Base-by-base conservation (phyloP, 2,888 invertebrate genomes). In the Eupithecia dodoneata region DNA sequence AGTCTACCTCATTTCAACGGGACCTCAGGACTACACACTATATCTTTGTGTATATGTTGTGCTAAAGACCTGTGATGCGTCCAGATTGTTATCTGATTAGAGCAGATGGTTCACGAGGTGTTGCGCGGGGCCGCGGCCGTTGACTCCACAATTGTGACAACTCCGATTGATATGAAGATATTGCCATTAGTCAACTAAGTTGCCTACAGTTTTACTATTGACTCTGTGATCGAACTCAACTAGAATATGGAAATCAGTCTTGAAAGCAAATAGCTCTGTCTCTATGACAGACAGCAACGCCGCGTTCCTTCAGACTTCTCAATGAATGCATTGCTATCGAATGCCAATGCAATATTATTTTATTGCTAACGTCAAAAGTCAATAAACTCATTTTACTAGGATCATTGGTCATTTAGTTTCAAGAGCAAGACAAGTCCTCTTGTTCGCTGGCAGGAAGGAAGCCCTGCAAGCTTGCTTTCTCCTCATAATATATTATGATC, bases 301-400 rank as follows among this genome's bases (percentile, higher is more conserved):
- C n/a, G 15, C 9, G 67, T 44, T 67, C 67, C 15, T 15, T 67
- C 67, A 7, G 44, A 44, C n/a, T 44, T 44, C 0, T 44, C 44
- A 13, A 15, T 42, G 5, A 66, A 12, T 30, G 30, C 30, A 30
- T 66, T 30, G 44, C 44, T n/a, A 42, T 42, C 45, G 45, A 44
- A 42, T 6, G 7, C 5, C 45, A 13, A 44, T 67, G 45, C 44
- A 4, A n/a, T n/a, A 67, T 44, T 6, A 44, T 9, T 55, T 55
- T 49, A 73, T 71, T 47, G 18, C 9, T 67, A 10, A 59, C 30
- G 30, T 30, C 30, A 52, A 18, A 13, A 45, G 65, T 63, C 73
- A 78, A 47, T 78, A 67, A 67, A 47, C 13, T 47, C 47, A 18
- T 10, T 12, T 42, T 10, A 63, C 49, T 52, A 52, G 49, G 15